Evolutionary conservation across 2,888 invertebrate genomes (phyloP).

Genomic region (Scrobipalpa costella): DNA sequence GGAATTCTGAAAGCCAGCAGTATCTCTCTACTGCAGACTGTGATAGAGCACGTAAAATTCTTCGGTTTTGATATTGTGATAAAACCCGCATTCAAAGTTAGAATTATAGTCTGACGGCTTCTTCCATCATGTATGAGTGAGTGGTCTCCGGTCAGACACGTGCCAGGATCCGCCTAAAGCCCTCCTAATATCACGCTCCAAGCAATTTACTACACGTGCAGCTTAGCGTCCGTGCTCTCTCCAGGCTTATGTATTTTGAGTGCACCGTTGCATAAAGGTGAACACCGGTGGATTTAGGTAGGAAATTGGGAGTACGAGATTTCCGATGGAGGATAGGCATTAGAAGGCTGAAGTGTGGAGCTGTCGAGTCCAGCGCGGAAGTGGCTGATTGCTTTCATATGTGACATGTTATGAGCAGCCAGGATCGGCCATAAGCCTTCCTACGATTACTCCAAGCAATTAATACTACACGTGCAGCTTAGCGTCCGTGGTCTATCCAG

Average conservation of each 20-base stretch:
- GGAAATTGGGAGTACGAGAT: conserved; percentile 19
- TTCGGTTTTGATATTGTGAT: too few species aligned
- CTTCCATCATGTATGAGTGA: too few species aligned
- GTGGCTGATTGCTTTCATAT: too few species aligned
- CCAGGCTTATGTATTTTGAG: conserved; percentile 18
- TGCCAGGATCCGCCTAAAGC: conserved; percentile 14
- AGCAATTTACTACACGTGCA: conserved; percentile 17
- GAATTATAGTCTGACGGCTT: too few species aligned
- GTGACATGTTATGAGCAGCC: not conserved
- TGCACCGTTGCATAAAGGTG: conserved; percentile 16
- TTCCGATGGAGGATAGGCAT: conserved; percentile 8
- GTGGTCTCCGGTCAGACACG: too few species aligned
- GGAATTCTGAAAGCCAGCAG: too few species aligned
- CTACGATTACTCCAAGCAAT: conserved; percentile 9
- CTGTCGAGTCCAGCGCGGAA: too few species aligned
- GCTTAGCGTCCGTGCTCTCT: conserved; percentile 15
- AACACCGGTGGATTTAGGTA: too few species aligned
- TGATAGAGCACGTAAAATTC: too few species aligned
- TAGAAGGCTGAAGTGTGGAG: not conserved
- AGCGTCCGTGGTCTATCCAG: conserved; percentile 1
- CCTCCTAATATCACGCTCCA: not conserved
- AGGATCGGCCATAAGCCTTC: conserved; percentile 2
- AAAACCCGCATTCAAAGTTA: too few species aligned
- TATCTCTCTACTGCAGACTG: too few species aligned
- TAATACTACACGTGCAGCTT: conserved; percentile 17